Evolutionary conservation across 2,797 vertebrate species (phyloP), one percentile per base, ranked within the genome.

Genomic region (Argyrosomus regius): DNA sequence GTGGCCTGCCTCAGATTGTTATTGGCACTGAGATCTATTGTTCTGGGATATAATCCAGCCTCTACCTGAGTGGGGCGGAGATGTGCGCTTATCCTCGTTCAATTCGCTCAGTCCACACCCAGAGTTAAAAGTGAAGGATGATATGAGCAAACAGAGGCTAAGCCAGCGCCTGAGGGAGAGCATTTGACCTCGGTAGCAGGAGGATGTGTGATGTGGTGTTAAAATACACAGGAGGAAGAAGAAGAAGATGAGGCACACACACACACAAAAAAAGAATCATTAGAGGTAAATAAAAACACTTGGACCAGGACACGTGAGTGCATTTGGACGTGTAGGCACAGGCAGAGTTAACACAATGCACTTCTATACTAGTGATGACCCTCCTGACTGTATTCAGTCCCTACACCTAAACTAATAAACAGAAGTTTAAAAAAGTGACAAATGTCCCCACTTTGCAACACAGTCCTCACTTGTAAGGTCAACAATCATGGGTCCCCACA

Each of bases 31-130:
- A 24, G 28, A 39, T 17, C 5, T 59, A 71, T 74, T 81, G 63
- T 84, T 75, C 22, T 39, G 68, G 45, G 59, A 74, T 31, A 17
- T 75, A 74, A 89, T 85, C 82, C 72, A 17, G 54, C 57, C 46
- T 77, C 43, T 7, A 86, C 77, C 81, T 75, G 79, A 83, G 78
- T 31, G 35, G 76, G 73, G 84, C 2, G 26, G 75, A 77, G 82
- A 76, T 48, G 69, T 22, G 62, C 28, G 1, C 54, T 53, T 72
- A 78, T 77, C 46, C 72, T 11, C 3, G 45, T 46, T 83, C 71
- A 76, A 1, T 53, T 78, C 0, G 0, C 54, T 2, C 43, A 7
- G 76, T 80, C 88, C 85, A 86, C 90, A 70, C 87, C 87, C 87
- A 54, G 65, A 68, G 52, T 71, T 77, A 59, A 86, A 77, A 79